These are phyloP conservation scores for Poeciliopsis occidentalis DNA, from an alignment of 2,113 vertebrate species.

Conservation along the genomic window DNA sequence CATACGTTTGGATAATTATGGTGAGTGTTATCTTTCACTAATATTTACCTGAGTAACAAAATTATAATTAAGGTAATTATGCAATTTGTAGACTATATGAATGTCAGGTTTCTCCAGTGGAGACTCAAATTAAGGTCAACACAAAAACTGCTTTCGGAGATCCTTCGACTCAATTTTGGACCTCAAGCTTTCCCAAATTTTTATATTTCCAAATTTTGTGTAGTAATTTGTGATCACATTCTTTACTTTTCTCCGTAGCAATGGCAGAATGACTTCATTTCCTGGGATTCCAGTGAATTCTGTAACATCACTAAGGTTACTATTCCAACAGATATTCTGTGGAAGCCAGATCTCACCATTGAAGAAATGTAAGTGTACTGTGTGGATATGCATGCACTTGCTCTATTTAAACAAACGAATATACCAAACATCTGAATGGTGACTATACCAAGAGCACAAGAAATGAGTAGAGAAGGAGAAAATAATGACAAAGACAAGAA, in stretches of 20 bases:
- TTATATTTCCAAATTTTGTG: too few species aligned
- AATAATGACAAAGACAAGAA: too few species aligned
- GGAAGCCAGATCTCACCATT: slow-evolving; percentile 67
- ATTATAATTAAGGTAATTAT: too few species aligned
- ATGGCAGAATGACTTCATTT: slow-evolving; percentile 69
- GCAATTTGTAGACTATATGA: too few species aligned
- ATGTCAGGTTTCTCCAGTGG: too few species aligned
- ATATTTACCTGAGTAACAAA: not conserved
- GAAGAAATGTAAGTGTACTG: slow-evolving; percentile 55
- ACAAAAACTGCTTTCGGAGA: too few species aligned
- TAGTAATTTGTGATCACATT: not conserved
- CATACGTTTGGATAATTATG: slow-evolving; percentile 16
- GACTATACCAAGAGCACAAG: too few species aligned
- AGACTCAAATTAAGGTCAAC: too few species aligned
- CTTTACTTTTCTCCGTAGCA: slow-evolving; percentile 30
- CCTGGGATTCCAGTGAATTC: slow-evolving; percentile 63
- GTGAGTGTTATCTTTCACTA: not conserved
- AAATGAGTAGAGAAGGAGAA: too few species aligned
- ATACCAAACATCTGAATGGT: not conserved
- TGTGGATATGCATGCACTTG: not conserved
- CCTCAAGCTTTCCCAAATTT: too few species aligned
- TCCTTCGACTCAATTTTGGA: too few species aligned
- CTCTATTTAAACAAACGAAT: not conserved
- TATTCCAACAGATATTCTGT: slow-evolving; percentile 56
- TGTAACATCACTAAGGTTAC: slow-evolving; percentile 60